phyloP scores from a whole-genome alignment of 2,888 invertebrate species.

The Phoenoteleia sp. region DNA sequence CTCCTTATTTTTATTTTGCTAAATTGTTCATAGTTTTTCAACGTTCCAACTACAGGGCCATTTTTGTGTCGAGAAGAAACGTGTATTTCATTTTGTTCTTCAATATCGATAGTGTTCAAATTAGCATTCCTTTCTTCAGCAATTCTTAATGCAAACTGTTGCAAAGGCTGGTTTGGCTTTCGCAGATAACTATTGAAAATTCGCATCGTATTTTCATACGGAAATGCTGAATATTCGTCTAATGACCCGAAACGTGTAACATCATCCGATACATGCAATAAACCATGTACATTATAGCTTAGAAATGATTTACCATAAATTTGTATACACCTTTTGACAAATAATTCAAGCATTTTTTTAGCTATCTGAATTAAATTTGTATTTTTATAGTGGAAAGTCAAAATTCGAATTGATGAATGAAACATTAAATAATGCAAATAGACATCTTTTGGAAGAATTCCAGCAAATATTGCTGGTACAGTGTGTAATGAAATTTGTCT shows the following conservation, averaged over 20 bases:
- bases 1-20: no score
- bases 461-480: conserved; percentile 74
- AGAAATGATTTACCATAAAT: conserved; percentile 37
- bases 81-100: no score
- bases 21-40: no score
- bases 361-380: not conserved
- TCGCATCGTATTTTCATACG: conserved; percentile 48
- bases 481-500: conserved; percentile 76
- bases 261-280: conserved; percentile 48
- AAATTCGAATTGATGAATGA: conserved; percentile 67
- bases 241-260: conserved; percentile 24
- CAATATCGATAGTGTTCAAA: no score
- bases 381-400: conserved; percentile 7
- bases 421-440: conserved; percentile 76
- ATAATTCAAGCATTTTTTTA: conserved; percentile 26
- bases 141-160: no score
- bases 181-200: conserved; percentile 7
- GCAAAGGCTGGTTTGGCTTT: conserved; percentile 16
- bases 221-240: conserved; percentile 48
- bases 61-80: no score
- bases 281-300: conserved; percentile 41
- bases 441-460: conserved; percentile 55
- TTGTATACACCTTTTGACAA: conserved; percentile 27
- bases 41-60: no score
- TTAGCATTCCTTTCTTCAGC: no score